A percentile compares a stretch with the other conserved stretches of the same genome.
Evolutionary conservation across 2,888 invertebrate species (phyloP).

Genomic region (Baronia brevicornis): DNA sequence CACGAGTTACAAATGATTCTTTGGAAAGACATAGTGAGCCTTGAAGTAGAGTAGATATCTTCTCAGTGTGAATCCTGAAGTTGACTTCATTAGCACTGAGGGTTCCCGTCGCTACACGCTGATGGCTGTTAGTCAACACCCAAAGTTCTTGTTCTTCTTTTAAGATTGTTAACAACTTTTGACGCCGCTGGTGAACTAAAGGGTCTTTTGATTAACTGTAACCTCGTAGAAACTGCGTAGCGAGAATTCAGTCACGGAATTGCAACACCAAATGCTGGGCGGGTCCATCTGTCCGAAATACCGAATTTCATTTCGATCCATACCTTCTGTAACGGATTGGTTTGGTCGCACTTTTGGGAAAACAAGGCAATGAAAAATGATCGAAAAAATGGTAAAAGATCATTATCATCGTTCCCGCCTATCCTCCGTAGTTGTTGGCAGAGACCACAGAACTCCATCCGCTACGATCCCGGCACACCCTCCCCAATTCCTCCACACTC

Average conservation of each 20-base stretch:
- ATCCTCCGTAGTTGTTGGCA: no score
- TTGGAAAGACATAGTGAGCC: slow-evolving; percentile 74
- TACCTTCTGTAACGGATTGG: slow-evolving; percentile 83
- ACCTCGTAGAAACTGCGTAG: slow-evolving; percentile 67
- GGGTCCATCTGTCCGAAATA: slow-evolving; percentile 82
- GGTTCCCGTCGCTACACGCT: slow-evolving; percentile 78
- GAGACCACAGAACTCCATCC: no score
- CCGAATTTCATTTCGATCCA: slow-evolving; percentile 80
- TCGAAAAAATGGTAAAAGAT: no score
- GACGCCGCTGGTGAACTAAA: slow-evolving; percentile 84
- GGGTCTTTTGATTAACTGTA: slow-evolving; percentile 72
- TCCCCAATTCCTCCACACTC: no score
- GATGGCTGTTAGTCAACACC: slow-evolving; percentile 80
- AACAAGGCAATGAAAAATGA: no score
- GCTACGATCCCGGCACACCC: no score
- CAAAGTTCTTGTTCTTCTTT: slow-evolving; percentile 78
- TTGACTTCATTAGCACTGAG: slow-evolving; percentile 75
- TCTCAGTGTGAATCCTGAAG: slow-evolving; percentile 81
- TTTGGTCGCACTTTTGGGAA: slow-evolving; percentile 75
- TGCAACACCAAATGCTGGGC: slow-evolving; percentile 83
- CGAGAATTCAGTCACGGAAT: slow-evolving; percentile 77
- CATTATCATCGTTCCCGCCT: no score
- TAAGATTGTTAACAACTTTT: slow-evolving; percentile 78
- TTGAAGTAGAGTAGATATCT: slow-evolving; percentile 67
- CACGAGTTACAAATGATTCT: no score